Evolutionary conservation across 2,888 invertebrate genomes (phyloP), one percentile per base, ranked within the genome.

Genomic region (Catocala sponsa): DNA sequence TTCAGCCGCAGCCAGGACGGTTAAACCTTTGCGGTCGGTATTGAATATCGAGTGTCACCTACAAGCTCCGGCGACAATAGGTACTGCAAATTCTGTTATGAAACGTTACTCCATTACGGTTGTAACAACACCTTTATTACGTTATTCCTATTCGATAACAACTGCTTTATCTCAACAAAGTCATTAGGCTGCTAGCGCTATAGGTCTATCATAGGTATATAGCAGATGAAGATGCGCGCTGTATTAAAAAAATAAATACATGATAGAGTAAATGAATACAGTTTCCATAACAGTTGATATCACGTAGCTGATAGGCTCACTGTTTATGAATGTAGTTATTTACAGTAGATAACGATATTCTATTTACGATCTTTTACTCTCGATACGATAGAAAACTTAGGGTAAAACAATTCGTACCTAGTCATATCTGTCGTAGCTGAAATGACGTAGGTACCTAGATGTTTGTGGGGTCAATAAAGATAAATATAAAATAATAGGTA

Each of bases 1-100:
- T 70, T 74, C 73, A 83, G 81, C 88, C 91, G 67, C 91, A 91
- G 86, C 78, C 81, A 82, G 90, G 84, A 86, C 88, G 81, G 76
- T 77, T 84, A 72, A 83, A 83, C 83, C 84, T 85, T 83, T 83
- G 90, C 76, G 89, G 89, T 82, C 65, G 57, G 81, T 82, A 83
- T 88, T 79, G 73, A 77, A 83, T 92, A 88, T 87, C 87, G 63
- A 71, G 79, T 79, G 82, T 76, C 79, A 78, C 80, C 83, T 85
- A 72, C 85, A 86, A 76, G 56, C 46, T 57, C 32, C 12, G 41
- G 9, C 35, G 44, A 57, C 47, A 66, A 33, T 44, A 15, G 1
- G 1, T 15, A 12, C 25, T 25, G 41, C 9, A 11, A 38, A 54
- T 33, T 54, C 32, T 43, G n/a, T 12, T 38, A 50, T 10, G 13